Base-by-base conservation (phyloP, 2,113 vertebrate species). In the Holacanthus passer region DNA sequence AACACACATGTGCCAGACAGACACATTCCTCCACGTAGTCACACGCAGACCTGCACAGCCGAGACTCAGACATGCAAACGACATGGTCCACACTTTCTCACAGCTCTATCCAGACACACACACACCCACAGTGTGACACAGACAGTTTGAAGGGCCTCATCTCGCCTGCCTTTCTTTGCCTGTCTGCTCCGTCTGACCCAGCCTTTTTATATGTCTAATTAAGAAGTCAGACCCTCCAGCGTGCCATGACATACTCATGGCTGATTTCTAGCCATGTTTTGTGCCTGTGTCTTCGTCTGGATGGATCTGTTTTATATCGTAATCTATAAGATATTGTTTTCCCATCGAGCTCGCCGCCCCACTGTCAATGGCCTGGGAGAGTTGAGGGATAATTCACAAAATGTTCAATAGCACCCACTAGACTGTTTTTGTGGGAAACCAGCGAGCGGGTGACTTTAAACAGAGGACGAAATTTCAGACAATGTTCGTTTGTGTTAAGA, bases 151-250 rank as follows among this genome's bases (percentile, higher is more conserved):
- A 95, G 94, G 91, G 91, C 93, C 91, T 93, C 92, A 94, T 93
- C 91, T 89, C 88, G 77, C 86, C 92, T 29, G 91, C 86, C 87
- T 93, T 94, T 94, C 92, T 94, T 91, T 84, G 82, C 58, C 87
- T 93, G 93, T 94, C 94, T 93, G 91, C 89, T 90, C 88, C 11
- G 79, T 87, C 88, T 93, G 93, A 91, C 93, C 93, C 91, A 62
- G 84, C 73, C 93, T 87, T 83, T 94, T 91, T 91, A 91, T 84
- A 85, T 52, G 81, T 94, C 89, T 94, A 93, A 95, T 95, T 93
- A 94, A 95, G 94, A 79, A 93, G 93, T 92, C 93, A 93, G 92
- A 93, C 93, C 91, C 92, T 94, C 90, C 91, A 93, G 91, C 79
- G 50, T 88, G 92, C 91, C 88, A 79, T 91, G 88, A 92, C 92